Conservation (phyloP, 2,113 vertebrate species). For the Ophiodon elongatus region DNA sequence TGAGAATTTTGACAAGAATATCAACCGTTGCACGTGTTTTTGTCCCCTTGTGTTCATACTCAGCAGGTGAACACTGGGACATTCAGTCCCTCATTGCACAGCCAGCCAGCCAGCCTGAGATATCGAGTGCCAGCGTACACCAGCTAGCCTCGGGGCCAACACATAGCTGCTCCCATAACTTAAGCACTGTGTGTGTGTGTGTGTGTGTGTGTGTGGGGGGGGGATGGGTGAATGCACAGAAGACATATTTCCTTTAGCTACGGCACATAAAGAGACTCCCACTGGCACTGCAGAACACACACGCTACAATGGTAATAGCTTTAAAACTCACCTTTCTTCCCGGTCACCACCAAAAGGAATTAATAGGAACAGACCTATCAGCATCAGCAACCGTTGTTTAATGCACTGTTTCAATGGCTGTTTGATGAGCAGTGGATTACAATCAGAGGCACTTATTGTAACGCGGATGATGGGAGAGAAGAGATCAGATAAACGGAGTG, state of each 20-base stretch:
- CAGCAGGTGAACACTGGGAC: constrained; percentile 3
- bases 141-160: not conserved
- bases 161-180: too few relatives aligned
- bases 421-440: constrained; percentile 14
- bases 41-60: not conserved
- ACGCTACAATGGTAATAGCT: not conserved
- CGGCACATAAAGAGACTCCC: not conserved
- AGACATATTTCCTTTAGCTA: not conserved
- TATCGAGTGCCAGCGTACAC: not conserved
- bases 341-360: not conserved
- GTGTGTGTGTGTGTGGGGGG: not conserved
- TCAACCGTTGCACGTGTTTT: too few relatives aligned
- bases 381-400: not conserved
- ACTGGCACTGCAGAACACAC: not conserved
- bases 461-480: not conserved
- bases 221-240: not conserved
- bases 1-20: too few relatives aligned
- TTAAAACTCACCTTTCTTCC: not conserved
- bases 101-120: not conserved
- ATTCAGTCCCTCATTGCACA: constrained; percentile 1
- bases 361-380: not conserved
- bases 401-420: constrained; percentile 4
- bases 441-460: constrained; percentile 7
- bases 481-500: not conserved
- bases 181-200: not conserved